Evolutionary conservation across 2,113 vertebrate species (phyloP).

Genomic region (Eurypyga helias): DNA sequence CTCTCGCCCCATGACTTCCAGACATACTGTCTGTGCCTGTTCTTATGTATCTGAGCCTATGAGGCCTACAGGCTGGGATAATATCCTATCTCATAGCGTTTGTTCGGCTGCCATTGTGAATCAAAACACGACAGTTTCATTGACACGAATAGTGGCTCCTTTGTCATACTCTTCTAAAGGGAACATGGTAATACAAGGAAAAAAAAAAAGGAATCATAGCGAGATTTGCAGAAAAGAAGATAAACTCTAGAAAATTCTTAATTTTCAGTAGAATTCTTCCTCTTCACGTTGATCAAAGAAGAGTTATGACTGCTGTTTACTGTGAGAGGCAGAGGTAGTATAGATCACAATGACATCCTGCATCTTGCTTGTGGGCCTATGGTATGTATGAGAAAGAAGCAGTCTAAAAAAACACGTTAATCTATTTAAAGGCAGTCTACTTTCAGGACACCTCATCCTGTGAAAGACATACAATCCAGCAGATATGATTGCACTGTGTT

Average conservation of each 20-base stretch:
- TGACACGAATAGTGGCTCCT: background rate
- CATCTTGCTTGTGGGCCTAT: background rate
- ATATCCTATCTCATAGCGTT: background rate
- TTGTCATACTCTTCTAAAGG: background rate
- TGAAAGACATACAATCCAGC: background rate
- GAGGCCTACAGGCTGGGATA: background rate
- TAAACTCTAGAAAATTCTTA: background rate
- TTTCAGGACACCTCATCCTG: background rate
- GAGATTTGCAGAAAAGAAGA: background rate
- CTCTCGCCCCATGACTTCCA: background rate
- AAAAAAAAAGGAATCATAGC: background rate
- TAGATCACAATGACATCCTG: background rate
- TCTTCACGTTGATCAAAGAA: background rate
- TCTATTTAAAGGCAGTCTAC: background rate
- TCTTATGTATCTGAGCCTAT: background rate
- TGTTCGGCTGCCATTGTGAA: background rate
- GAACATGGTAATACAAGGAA: background rate
- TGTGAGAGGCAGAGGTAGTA: background rate
- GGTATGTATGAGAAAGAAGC: background rate
- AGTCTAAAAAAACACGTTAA: background rate
- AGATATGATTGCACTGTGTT: background rate
- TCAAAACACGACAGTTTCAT: background rate
- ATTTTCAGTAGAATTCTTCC: background rate
- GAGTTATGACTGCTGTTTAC: background rate
- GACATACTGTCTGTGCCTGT: background rate